Evolutionary conservation across 1,140 invertebrate species (phyloP).

Genomic region (Schlechtendalia chinensis): DNA sequence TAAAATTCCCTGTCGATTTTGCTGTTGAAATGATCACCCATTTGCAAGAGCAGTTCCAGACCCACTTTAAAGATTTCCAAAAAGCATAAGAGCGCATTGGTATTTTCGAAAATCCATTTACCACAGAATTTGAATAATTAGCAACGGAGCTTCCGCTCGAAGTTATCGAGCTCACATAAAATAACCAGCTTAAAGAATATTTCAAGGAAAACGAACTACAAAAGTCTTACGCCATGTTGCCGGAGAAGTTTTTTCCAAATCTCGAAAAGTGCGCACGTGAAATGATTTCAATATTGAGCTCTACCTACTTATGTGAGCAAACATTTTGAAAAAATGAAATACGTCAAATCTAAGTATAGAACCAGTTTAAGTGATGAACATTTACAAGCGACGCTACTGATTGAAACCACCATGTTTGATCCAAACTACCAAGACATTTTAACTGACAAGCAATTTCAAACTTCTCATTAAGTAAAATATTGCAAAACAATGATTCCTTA

Average conservation of each 20-base stretch:
- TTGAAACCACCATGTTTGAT: slow-evolving; percentile 1
- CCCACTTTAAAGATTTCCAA: too few species aligned
- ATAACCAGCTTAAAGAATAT: not conserved
- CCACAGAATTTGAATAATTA: not conserved
- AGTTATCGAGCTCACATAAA: not conserved
- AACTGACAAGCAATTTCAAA: not conserved
- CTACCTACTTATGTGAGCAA: slow-evolving; percentile 7
- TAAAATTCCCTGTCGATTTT: too few species aligned
- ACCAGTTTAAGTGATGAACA: not conserved
- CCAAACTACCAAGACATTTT: not conserved
- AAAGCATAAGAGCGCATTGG: not conserved
- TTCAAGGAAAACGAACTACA: not conserved
- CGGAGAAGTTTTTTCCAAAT: not conserved
- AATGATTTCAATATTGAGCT: slow-evolving; percentile 11
- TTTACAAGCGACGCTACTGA: not conserved
- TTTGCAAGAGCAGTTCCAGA: too few species aligned
- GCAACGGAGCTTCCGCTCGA: not conserved
- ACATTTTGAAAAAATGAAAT: too few species aligned
- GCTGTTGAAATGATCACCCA: too few species aligned
- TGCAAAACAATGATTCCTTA: too few species aligned
- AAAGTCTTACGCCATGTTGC: not conserved
- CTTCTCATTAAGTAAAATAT: not conserved
- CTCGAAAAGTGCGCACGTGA: not conserved
- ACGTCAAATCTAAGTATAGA: too few species aligned
- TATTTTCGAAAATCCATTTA: not conserved